Evolutionary conservation across 2,113 vertebrate species (phyloP).

Genomic region (Oncorhynchus nerka): DNA sequence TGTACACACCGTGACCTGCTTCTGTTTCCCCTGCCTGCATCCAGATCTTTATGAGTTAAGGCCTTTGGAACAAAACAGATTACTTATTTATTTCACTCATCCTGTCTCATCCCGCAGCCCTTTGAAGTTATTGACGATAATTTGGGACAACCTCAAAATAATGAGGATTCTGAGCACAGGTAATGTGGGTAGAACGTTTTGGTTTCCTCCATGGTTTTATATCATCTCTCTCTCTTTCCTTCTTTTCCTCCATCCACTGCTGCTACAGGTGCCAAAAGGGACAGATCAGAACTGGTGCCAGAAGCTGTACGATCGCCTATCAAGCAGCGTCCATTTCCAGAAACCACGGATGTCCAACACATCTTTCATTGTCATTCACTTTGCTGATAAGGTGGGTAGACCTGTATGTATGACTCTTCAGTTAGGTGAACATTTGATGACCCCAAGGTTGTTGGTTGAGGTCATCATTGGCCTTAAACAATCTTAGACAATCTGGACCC

Average conservation of each 20-base stretch:
- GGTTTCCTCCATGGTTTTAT: neutral
- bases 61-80: constrained; percentile 2
- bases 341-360: constrained; percentile 90
- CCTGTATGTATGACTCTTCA: too few relatives aligned
- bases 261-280: constrained; percentile 87
- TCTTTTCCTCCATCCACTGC: neutral
- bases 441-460: neutral
- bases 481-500: too few relatives aligned
- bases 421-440: too few relatives aligned
- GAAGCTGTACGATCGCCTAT: constrained; percentile 82
- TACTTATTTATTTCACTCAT: constrained; percentile 22
- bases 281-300: constrained; percentile 90
- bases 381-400: constrained; percentile 83
- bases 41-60: constrained; percentile 4
- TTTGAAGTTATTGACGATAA: constrained; percentile 37
- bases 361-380: constrained; percentile 85
- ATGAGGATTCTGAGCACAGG: neutral
- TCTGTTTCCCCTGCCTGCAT: neutral
- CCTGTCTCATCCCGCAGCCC: neutral
- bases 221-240: neutral
- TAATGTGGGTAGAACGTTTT: constrained; percentile 24
- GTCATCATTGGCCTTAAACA: too few relatives aligned
- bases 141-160: constrained; percentile 19
- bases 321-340: constrained; percentile 80
- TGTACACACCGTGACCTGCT: neutral